A percentile compares a stretch with the other conserved stretches of the same genome.
These are phyloP conservation scores for Icerya purchasi DNA, from an alignment of 2,888 invertebrate species.

Conservation along the genomic window DNA sequence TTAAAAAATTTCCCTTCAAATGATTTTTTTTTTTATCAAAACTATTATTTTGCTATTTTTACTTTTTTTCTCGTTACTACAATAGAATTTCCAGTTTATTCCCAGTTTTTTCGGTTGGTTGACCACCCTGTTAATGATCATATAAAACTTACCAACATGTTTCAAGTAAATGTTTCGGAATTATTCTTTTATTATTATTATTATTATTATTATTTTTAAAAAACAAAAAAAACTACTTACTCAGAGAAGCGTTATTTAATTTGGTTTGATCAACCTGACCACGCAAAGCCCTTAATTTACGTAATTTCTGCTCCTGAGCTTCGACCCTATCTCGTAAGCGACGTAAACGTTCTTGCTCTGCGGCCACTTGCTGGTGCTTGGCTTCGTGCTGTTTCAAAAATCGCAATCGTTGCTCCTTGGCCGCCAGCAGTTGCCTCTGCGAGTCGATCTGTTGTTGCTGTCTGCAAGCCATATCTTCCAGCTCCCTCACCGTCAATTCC, in stretches of 20 bases:
- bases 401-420: conserved; percentile 78
- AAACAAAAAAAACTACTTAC: conserved; percentile 37
- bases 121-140: no score
- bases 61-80: no score
- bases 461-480: conserved; percentile 92
- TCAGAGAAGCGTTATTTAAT: conserved; percentile 71
- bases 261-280: conserved; percentile 87
- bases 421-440: conserved; percentile 75
- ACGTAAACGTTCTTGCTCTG: conserved; percentile 70
- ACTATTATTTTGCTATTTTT: no score
- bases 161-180: no score
- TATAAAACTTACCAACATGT: no score
- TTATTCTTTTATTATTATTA: no score
- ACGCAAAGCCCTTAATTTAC: conserved; percentile 70
- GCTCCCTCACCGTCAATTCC: conserved; percentile 79
- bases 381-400: conserved; percentile 87
- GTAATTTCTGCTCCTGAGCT: conserved; percentile 81
- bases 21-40: no score
- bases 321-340: conserved; percentile 77
- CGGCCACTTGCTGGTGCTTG: conserved; percentile 48
- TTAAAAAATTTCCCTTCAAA: no score
- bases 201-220: neutral
- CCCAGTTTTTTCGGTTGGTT: no score
- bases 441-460: conserved; percentile 96
- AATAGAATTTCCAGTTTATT: no score